phyloP scores from a whole-genome alignment of 2,888 invertebrate species.

The Cloeon dipterum region DNA sequence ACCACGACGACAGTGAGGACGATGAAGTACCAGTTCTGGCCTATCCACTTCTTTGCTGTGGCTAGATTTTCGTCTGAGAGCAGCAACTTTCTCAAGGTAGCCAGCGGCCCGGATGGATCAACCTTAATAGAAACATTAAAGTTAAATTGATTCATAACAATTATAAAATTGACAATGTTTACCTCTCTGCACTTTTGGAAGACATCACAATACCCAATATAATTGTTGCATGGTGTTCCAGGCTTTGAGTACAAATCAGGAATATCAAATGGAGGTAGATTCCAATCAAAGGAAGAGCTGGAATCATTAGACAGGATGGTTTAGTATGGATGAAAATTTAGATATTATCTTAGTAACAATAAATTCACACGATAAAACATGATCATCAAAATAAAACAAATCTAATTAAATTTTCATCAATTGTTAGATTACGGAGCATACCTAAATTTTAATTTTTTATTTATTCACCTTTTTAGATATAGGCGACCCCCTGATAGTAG shows the following conservation, averaged over 20 bases:
- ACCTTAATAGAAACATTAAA: conserved; percentile 25
- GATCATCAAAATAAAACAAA: too few relatives aligned
- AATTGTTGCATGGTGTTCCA: conserved; percentile 83
- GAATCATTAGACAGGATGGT: conserved; percentile 8
- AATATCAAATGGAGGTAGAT: conserved; percentile 67
- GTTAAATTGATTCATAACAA: not conserved
- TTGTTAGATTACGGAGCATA: too few relatives aligned
- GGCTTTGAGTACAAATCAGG: conserved; percentile 86
- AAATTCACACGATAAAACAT: too few relatives aligned
- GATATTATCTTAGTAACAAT: too few relatives aligned
- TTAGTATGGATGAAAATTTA: not conserved
- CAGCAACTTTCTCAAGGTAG: conserved; percentile 63
- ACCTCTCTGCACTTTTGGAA: conserved; percentile 60
- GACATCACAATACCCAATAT: conserved; percentile 61
- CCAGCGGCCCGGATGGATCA: conserved; percentile 79
- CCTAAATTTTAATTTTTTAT: too few relatives aligned
- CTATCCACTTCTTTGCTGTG: conserved; percentile 66
- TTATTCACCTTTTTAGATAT: too few relatives aligned
- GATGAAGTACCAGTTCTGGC: conserved; percentile 76
- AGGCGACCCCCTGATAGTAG: too few relatives aligned
- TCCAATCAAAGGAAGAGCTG: conserved; percentile 75
- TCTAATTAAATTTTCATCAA: too few relatives aligned
- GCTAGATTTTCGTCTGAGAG: conserved; percentile 78
- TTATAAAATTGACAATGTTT: conserved; percentile 8
- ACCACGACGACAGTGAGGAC: conserved; percentile 45